Conservation (phyloP, 2,797 vertebrate genomes). For the Protonibea diacanthus region DNA sequence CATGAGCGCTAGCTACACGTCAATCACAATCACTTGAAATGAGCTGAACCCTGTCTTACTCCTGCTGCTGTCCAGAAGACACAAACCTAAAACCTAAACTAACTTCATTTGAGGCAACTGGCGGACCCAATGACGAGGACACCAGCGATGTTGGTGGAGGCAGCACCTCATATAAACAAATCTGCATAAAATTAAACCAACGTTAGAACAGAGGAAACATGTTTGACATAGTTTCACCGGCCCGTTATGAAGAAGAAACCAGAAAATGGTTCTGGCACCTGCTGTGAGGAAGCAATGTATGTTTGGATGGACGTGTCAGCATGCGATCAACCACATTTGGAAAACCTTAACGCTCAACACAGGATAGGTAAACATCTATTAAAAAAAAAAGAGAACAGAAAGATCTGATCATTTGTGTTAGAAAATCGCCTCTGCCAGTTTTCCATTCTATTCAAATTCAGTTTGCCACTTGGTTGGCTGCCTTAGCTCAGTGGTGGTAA, state of each 20-base stretch:
- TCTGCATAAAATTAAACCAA: slow-evolving; percentile 55
- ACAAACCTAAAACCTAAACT: slow-evolving; percentile 54
- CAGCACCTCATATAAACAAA: slow-evolving; percentile 50
- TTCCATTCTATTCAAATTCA: slow-evolving; percentile 76
- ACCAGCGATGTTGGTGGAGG: slow-evolving; percentile 18
- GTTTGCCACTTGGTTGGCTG: slow-evolving; percentile 70
- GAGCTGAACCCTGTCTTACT: slow-evolving; percentile 65
- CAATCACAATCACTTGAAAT: slow-evolving; percentile 72
- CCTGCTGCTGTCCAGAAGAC: slow-evolving; percentile 65
- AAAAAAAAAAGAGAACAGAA: slow-evolving; percentile 40
- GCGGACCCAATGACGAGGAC: slow-evolving; percentile 42
- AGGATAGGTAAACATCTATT: slow-evolving; percentile 64
- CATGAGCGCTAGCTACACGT: slow-evolving; percentile 65
- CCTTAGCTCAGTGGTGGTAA: slow-evolving; percentile 62
- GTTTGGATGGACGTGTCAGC: slow-evolving; percentile 63
- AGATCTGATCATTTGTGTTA: slow-evolving; percentile 57
- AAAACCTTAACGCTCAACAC: slow-evolving; percentile 46
- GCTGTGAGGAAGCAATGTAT: slow-evolving; percentile 71
- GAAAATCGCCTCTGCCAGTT: slow-evolving; percentile 61
- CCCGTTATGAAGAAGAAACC: slow-evolving; percentile 59
- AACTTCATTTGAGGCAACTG: slow-evolving; percentile 12
- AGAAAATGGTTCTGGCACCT: slow-evolving; percentile 73
- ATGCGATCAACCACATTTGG: slow-evolving; percentile 48
- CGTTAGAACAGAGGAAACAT: slow-evolving; percentile 50
- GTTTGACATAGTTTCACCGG: slow-evolving; percentile 61